A percentile compares a stretch with the other conserved stretches of the same genome.
These are phyloP conservation scores for Zaprionus capensis DNA, from an alignment of 1,140 invertebrate genomes.

Conservation along the genomic window DNA sequence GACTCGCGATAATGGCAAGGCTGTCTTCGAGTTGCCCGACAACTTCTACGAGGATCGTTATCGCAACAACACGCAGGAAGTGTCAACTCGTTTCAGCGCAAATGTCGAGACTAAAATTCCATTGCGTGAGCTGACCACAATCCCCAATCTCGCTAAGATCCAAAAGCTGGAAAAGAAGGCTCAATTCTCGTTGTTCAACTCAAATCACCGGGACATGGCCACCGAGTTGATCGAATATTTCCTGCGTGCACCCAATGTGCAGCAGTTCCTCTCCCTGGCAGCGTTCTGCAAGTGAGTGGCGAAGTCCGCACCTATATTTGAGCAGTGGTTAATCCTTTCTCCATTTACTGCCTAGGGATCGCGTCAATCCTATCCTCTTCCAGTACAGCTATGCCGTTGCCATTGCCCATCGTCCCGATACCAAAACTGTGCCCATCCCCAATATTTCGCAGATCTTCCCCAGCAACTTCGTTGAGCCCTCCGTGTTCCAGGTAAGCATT, in stretches of 20 bases:
- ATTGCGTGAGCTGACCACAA: conserved; percentile 84
- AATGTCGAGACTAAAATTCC: conserved; percentile 84
- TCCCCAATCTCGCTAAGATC: conserved; percentile 72
- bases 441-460: conserved; percentile 86
- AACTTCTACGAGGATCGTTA: conserved; percentile 81
- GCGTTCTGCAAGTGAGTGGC: conserved; percentile 75
- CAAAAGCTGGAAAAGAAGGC: conserved; percentile 49
- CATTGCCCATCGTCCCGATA: conserved; percentile 85
- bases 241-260: conserved; percentile 74
- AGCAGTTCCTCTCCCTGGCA: conserved; percentile 69
- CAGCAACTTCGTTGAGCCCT: conserved; percentile 86
- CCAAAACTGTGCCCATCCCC: conserved; percentile 85
- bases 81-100: conserved; percentile 85
- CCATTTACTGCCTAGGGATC: conserved; percentile 66
- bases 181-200: conserved; percentile 87
- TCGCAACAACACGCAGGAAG: conserved; percentile 67
- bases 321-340: background rate
- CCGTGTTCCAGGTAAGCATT: conserved; percentile 76
- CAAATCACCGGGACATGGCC: conserved; percentile 86
- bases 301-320: background rate
- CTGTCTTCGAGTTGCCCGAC: conserved; percentile 87
- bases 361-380: conserved; percentile 85
- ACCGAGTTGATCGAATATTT: conserved; percentile 85
- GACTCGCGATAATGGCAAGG: conserved; percentile 86
- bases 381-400: conserved; percentile 83